Base-by-base conservation (phyloP, 2,797 vertebrate genomes). In the Vultur gryphus region DNA sequence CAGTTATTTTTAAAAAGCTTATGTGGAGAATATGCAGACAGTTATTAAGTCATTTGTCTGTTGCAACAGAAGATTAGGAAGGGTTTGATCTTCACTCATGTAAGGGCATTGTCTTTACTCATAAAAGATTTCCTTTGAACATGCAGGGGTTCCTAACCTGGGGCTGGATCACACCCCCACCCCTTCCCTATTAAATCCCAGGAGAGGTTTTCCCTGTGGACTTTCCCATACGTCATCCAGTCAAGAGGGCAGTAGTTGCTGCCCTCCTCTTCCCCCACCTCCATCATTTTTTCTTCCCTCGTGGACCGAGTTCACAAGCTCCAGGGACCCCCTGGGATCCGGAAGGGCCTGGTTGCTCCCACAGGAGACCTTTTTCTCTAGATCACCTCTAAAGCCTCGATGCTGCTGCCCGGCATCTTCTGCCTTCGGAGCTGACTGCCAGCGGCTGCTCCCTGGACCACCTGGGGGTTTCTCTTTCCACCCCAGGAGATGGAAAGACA, bases 21-120 rank as follows among this genome's bases (percentile, higher is more conserved):
- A 13, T 33, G 58, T 64, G 62, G 96, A 90, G 71, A 85, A 70
- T 66, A 80, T 18, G 87, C 80, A 89, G 96, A 64, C 85, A 91
- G 44, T 81, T 64, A 62, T 84, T 64, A 91, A 93, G 91, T 75
- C 52, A 70, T 87, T 88, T 95, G 85, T 81, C 82, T 49, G 1
- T 78, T 86, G 96, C 93, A 95, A 93, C 76, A 95, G 73, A 83
- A 97, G 95, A 94, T 97, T 94, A 96, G 91, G 90, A 78, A 83
- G 54, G 70, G 90, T 97, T 98, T 98, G 96, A 96, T 97, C 95
- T 97, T 90, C 77, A 16, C 89, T 65, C 72, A 1, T 24, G 29
- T 61, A 64, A 94, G 73, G 84, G 51, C 78, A 29, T 75, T 41
- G 84, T 76, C 87, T 87, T 80, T 44, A 57, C 81, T 95, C 90